Evolutionary conservation across 2,888 invertebrate species (phyloP).

Genomic region (Platycheirus albimanus): DNA sequence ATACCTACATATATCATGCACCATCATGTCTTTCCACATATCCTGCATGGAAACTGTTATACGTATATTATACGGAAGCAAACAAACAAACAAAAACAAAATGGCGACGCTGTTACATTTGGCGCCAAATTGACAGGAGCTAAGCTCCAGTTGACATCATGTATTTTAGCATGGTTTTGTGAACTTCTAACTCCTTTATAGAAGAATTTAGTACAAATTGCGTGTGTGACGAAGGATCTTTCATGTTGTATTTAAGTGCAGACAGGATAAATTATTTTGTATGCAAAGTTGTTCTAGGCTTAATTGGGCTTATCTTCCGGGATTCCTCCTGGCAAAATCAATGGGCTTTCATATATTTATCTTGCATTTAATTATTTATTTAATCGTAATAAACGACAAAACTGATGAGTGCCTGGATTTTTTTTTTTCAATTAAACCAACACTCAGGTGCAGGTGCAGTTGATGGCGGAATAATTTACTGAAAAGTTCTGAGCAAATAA

Average conservation of each 20-base stretch:
- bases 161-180: constrained; percentile 28
- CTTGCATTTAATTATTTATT: constrained; percentile 48
- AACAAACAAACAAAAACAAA: constrained; percentile 1
- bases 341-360: constrained; percentile 50
- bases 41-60: constrained; percentile 4
- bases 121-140: constrained; percentile 63
- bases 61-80: constrained; percentile 4
- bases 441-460: background rate
- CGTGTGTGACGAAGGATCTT: background rate
- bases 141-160: constrained; percentile 38
- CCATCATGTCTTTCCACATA: background rate
- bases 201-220: too few species aligned
- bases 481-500: background rate
- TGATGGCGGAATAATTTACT: background rate
- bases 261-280: background rate
- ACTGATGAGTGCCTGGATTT: background rate
- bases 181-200: too few species aligned
- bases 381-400: background rate
- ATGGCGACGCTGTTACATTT: constrained; percentile 17
- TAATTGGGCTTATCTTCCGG: constrained; percentile 55
- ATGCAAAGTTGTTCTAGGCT: constrained; percentile 16
- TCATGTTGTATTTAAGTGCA: background rate
- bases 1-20: background rate
- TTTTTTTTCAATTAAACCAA: constrained; percentile 4
- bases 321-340: too few species aligned